phyloP scores from a whole-genome alignment of 2,888 invertebrate genomes.

The Lydus trimaculatus region DNA sequence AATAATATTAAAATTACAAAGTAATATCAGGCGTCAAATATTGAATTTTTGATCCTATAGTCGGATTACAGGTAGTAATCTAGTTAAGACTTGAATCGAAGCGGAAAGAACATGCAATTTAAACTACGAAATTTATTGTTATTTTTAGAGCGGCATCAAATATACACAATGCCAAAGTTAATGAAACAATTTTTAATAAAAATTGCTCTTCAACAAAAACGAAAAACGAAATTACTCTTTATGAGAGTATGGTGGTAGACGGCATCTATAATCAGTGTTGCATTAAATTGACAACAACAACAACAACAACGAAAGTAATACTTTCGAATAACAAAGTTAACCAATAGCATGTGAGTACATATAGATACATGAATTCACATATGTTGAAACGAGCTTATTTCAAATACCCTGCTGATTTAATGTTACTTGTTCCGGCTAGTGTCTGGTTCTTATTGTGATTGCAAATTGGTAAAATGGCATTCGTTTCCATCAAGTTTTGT shows the following conservation, averaged over 20 bases:
- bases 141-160: neutral
- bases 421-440: neutral
- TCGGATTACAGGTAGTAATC: neutral
- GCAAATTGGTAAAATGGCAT: neutral
- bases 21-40: neutral
- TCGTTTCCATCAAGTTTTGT: neutral
- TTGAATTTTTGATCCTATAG: neutral
- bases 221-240: conserved; percentile 32
- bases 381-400: neutral
- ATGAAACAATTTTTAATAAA: conserved; percentile 25
- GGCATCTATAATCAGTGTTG: conserved; percentile 35
- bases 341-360: neutral
- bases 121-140: neutral
- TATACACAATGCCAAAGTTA: neutral
- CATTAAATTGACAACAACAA: conserved; percentile 35
- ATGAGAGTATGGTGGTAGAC: conserved; percentile 33
- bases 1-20: no score
- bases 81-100: neutral
- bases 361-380: neutral
- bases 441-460: neutral
- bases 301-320: neutral
- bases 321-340: neutral
- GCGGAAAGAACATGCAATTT: neutral
- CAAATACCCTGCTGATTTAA: neutral
- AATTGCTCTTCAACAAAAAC: conserved; percentile 27